A percentile compares a stretch with the other conserved stretches of the same genome.
Evolutionary conservation across 2,113 vertebrate species (phyloP).

Genomic region (Thalassoma bifasciatum): DNA sequence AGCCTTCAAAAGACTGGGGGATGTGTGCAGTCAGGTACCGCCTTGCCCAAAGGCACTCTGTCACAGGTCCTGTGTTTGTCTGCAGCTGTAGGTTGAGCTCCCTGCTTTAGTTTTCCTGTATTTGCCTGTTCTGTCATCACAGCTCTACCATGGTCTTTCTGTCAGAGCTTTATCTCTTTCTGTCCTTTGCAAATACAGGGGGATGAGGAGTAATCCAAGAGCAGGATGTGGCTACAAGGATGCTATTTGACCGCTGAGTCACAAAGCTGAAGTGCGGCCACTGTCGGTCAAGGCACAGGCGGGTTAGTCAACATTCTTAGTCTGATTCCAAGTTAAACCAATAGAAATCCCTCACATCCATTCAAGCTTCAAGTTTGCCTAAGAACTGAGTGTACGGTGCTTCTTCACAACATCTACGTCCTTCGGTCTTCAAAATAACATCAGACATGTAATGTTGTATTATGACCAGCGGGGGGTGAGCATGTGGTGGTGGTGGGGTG

Average conservation of each 20-base stretch:
- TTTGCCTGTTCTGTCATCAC: constrained; percentile 43
- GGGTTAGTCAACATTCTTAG: neutral
- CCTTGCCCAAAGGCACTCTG: constrained; percentile 36
- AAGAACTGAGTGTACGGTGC: too few species aligned
- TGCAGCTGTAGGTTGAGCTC: neutral
- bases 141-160: constrained; percentile 16
- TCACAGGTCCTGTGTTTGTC: constrained; percentile 52
- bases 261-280: constrained; percentile 4
- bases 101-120: neutral
- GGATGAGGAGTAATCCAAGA: constrained; percentile 39
- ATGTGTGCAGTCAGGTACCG: neutral
- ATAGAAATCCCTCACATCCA: too few species aligned
- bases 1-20: neutral
- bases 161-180: constrained; percentile 45
- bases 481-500: too few species aligned
- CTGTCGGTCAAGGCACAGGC: constrained; percentile 6
- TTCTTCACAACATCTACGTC: too few species aligned
- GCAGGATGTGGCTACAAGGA: constrained; percentile 65
- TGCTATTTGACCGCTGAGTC: constrained; percentile 24
- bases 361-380: too few species aligned
- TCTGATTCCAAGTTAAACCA: neutral
- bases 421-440: too few species aligned
- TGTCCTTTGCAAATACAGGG: constrained; percentile 56
- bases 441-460: too few species aligned
- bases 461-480: too few species aligned